These are phyloP conservation scores for Ammospiza nelsoni DNA, from an alignment of 2,113 vertebrate species.

Conservation along the genomic window DNA sequence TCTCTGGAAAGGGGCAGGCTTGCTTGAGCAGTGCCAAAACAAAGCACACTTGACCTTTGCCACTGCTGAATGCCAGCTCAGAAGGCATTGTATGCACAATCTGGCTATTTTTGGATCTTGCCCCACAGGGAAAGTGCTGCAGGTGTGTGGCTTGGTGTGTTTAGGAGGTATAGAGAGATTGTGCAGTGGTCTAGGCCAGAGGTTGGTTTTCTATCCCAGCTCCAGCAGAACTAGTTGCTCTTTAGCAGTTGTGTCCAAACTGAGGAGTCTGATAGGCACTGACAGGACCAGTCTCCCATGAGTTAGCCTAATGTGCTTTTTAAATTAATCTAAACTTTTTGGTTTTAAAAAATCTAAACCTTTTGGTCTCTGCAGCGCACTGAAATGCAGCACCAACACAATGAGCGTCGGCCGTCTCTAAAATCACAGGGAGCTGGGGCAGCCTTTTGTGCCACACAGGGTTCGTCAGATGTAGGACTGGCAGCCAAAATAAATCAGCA, in stretches of 20 bases:
- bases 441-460: background rate
- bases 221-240: background rate
- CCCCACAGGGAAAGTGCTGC: background rate
- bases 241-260: background rate
- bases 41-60: background rate
- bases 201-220: background rate
- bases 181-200: background rate
- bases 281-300: background rate
- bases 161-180: background rate
- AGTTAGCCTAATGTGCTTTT: background rate
- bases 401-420: background rate
- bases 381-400: background rate
- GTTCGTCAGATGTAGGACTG: background rate
- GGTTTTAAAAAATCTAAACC: background rate
- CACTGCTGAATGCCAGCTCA: background rate
- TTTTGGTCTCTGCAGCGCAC: background rate
- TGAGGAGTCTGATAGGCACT: background rate
- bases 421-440: background rate
- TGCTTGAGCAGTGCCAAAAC: background rate
- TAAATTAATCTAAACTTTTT: background rate
- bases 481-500: background rate
- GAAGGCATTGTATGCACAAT: background rate
- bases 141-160: background rate
- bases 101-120: background rate
- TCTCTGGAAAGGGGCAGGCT: background rate